Percentiles rank a stretch among this genome's conserved stretches.
Conservation (phyloP, 30 jellyfish, hydroid and myxozoan genomes). For the Sanderia malayensis region DNA sequence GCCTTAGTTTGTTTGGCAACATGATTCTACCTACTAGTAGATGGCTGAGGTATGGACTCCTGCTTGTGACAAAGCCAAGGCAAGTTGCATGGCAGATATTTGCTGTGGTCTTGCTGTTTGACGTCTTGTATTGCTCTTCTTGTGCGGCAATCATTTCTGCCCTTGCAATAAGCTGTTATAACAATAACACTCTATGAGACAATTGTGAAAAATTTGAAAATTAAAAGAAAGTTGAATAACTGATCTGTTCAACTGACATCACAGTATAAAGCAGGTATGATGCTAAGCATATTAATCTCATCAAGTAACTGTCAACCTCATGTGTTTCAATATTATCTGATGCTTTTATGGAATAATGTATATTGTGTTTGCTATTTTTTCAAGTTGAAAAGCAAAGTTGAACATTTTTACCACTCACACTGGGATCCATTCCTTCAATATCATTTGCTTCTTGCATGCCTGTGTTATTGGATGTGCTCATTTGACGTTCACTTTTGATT, state of each 20-base stretch:
- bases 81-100: constrained; percentile 61
- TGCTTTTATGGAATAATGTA: too few relatives aligned
- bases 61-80: constrained; percentile 75
- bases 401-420: constrained; percentile 11
- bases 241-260: too few relatives aligned
- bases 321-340: too few relatives aligned
- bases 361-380: too few relatives aligned
- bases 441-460: constrained; percentile 39
- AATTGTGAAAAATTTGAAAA: too few relatives aligned
- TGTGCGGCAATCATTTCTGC: constrained; percentile 74
- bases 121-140: constrained; percentile 53
- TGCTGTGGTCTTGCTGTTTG: constrained; percentile 34
- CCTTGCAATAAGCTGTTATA: constrained; percentile 61
- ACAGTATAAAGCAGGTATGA: too few relatives aligned
- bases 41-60: constrained; percentile 39
- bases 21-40: constrained; percentile 41
- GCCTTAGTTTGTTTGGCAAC: too few relatives aligned
- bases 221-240: too few relatives aligned
- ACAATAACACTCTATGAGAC: too few relatives aligned
- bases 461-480: background rate
- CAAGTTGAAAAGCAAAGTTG: background rate
- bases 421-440: constrained; percentile 52
- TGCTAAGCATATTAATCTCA: too few relatives aligned
- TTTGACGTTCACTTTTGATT: constrained; percentile 1
- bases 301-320: too few relatives aligned